Conservation (phyloP, 2,113 vertebrate genomes). For the Rallus limicola region DNA sequence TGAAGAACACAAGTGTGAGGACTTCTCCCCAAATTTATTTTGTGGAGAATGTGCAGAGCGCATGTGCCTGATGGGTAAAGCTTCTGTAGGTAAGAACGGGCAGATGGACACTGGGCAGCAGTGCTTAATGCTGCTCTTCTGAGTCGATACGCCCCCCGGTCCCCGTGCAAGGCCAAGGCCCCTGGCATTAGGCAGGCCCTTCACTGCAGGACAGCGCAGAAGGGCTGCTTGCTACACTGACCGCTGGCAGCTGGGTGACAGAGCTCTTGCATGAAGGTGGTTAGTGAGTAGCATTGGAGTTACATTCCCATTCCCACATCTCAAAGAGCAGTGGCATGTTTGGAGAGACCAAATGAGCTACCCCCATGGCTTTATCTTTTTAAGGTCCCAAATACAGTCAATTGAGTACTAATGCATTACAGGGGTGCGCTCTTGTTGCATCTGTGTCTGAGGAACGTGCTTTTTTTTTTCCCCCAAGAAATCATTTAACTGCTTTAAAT, state of each 20-base stretch:
- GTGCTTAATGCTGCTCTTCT: rapidly evolving
- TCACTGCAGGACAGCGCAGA: not conserved
- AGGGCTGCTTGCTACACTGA: not conserved
- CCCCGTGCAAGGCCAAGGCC: rapidly evolving
- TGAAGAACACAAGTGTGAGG: not conserved
- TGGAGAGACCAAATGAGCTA: not conserved
- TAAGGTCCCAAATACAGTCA: not conserved
- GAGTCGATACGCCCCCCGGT: rapidly evolving
- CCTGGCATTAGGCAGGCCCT: not conserved
- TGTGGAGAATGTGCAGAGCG: not conserved
- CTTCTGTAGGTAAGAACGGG: not conserved
- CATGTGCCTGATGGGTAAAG: not conserved
- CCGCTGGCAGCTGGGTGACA: not conserved
- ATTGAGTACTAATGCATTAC: not conserved
- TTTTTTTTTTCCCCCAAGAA: not conserved
- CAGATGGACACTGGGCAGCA: not conserved
- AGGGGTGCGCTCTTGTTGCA: not conserved
- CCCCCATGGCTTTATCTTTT: not conserved
- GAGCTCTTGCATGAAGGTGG: not conserved
- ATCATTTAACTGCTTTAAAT: not conserved
- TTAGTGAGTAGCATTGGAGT: rapidly evolving
- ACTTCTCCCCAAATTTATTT: not conserved
- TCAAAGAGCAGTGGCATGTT: not conserved
- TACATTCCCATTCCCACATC: not conserved
- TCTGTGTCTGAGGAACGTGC: not conserved